Base-by-base conservation (phyloP, 1,140 invertebrate genomes). In the Trichomalopsis sarcophagae region DNA sequence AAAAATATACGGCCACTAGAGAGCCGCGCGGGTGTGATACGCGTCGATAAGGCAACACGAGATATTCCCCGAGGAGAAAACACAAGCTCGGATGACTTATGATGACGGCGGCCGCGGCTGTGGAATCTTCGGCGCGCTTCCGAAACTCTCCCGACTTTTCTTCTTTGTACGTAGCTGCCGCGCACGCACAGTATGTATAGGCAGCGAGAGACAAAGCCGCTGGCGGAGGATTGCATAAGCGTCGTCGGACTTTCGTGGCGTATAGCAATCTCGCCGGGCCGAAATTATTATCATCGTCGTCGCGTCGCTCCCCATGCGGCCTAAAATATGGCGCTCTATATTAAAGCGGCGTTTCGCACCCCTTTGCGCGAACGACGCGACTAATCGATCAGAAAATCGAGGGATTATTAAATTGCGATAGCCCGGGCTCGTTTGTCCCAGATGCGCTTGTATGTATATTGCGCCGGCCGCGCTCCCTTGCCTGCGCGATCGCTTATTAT, bases 331-430 rank as follows among this genome's bases (percentile, higher is more conserved):
- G n/a, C 40, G 33, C 33, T 36, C 68, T 50, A 73, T 81, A 73
- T 81, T 81, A 81, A 81, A 81, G 80, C 80, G 30, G 76, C 50
- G 50, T 71, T 44, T 36, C 73, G 36, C 66, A 71, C 66, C 80
- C 80, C 68, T 81, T 73, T 50, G 66, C 80, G 30, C 66, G 21
- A 7, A 23, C 21, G 33, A 40, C 14, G 33, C 62, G 68, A 23
- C 80, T 81, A 87, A 89, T 89, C 88, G 86, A 88, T 88, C 87
- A 86, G 85, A 88, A 87, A 83, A 84, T 86, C 84, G 86, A 87
- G 85, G 84, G 86, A 69, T 79, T 74, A 87, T 86, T 85, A 87
- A 87, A 89, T 87, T 87, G 86, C 84, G 87, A 89, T 82, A 78
- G 80, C 66, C 80, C 10, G 13, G 62, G 40, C 80, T 80, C 78